A percentile compares a stretch with the other conserved stretches of the same genome.
Conservation (phyloP, 2,797 vertebrate genomes). For the Pseudotriccus pelzelni region DNA sequence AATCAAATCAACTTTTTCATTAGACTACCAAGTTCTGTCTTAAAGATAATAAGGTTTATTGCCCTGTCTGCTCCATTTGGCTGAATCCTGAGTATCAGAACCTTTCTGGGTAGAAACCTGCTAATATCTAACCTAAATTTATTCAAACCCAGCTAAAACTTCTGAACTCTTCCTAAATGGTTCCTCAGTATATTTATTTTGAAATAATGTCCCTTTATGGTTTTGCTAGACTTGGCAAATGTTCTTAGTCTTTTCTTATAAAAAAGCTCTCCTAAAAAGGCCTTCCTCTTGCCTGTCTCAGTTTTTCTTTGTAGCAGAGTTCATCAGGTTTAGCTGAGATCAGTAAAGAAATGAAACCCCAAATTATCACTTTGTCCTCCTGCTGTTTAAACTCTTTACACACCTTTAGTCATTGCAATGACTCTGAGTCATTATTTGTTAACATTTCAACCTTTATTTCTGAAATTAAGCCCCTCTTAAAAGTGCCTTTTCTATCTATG, state of each 20-base stretch:
- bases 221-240: background rate
- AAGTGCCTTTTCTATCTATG: background rate
- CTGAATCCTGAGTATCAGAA: background rate
- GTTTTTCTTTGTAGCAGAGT: background rate
- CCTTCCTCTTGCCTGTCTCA: background rate
- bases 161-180: background rate
- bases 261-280: background rate
- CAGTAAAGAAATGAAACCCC: background rate
- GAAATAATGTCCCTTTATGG: background rate
- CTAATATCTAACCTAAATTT: background rate
- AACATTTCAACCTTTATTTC: background rate
- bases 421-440: background rate
- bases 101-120: background rate
- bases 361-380: background rate
- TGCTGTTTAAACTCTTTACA: background rate
- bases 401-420: background rate
- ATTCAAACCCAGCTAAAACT: background rate
- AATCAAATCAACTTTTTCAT: conserved; percentile 2
- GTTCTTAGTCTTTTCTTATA: background rate
- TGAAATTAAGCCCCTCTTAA: background rate
- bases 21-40: background rate
- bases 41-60: background rate
- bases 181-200: background rate
- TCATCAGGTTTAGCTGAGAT: background rate
- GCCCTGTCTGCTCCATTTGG: background rate